phyloP scores from a whole-genome alignment of 2,888 invertebrate genomes.

The Napeogenes inachia region DNA sequence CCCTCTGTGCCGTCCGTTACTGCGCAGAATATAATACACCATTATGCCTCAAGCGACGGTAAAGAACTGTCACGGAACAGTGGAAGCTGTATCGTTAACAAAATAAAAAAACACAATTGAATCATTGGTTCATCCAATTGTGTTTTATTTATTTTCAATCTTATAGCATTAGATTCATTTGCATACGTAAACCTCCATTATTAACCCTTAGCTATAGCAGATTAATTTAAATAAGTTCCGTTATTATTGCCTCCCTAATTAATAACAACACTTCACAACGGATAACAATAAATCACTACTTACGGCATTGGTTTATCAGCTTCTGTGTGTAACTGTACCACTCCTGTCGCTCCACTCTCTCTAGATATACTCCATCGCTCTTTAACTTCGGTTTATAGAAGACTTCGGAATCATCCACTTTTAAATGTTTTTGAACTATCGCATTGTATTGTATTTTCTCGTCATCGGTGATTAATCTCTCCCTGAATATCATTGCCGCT shows the following conservation, averaged over 20 bases:
- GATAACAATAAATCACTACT: slow-evolving; percentile 36
- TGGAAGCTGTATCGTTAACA: too few species aligned
- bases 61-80: too few species aligned
- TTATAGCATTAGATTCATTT: too few species aligned
- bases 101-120: too few species aligned
- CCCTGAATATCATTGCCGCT: slow-evolving; percentile 84
- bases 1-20: slow-evolving; percentile 60
- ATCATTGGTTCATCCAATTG: too few species aligned
- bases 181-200: too few species aligned
- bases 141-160: too few species aligned
- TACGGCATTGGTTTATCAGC: slow-evolving; percentile 81
- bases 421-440: slow-evolving; percentile 75
- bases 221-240: too few species aligned
- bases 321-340: slow-evolving; percentile 80
- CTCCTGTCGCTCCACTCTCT: slow-evolving; percentile 71
- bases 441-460: slow-evolving; percentile 81
- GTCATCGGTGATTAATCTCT: slow-evolving; percentile 81
- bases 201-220: too few species aligned
- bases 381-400: slow-evolving; percentile 49
- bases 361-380: slow-evolving; percentile 60
- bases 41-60: too few species aligned
- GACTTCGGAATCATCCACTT: slow-evolving; percentile 41
- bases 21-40: slow-evolving; percentile 27
- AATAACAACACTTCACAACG: too few species aligned
- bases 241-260: too few species aligned